Conservation (phyloP, 2,797 vertebrate genomes). For the Amblyraja radiata region DNA sequence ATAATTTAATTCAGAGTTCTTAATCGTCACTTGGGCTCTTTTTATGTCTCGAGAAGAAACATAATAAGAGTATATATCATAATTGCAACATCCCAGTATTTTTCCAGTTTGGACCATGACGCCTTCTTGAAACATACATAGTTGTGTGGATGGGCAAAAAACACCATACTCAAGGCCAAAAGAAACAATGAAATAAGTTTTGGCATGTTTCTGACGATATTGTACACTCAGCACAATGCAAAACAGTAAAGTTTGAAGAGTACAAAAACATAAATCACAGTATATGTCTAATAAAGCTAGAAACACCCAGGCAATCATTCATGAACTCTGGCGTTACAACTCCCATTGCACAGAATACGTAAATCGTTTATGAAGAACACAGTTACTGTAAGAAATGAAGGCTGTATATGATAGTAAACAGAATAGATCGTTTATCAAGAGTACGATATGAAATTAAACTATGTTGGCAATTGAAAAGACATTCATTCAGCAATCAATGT, state of each 20-base stretch:
- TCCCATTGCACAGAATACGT: not conserved
- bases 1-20: no score
- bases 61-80: not conserved
- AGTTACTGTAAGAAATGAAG: not conserved
- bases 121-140: not conserved
- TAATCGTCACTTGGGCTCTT: not conserved
- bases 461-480: not conserved
- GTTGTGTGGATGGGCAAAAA: not conserved
- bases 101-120: not conserved
- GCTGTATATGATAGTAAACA: not conserved
- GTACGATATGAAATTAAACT: not conserved
- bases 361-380: not conserved
- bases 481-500: not conserved
- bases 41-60: not conserved
- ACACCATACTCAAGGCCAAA: not conserved
- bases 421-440: not conserved
- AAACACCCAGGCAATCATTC: not conserved
- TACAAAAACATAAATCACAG: not conserved
- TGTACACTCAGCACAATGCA: not conserved
- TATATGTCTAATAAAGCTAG: not conserved
- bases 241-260: not conserved
- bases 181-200: not conserved
- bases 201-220: not conserved
- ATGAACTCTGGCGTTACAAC: not conserved
- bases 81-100: not conserved